These are phyloP conservation scores for Gonioctena quinquepunctata DNA, from an alignment of 1,140 invertebrate genomes.

Conservation along the genomic window DNA sequence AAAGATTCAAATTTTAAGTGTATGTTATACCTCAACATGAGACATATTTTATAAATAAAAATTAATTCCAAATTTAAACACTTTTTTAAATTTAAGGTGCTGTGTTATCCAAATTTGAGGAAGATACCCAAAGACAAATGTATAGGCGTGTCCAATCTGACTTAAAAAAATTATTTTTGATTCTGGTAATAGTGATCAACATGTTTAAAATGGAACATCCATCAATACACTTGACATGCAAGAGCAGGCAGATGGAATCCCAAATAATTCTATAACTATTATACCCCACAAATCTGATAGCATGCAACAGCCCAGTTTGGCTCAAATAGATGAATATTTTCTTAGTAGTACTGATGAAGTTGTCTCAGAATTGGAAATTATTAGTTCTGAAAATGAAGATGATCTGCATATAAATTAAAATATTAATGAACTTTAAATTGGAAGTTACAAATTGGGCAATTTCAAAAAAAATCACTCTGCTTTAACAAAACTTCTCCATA, in stretches of 20 bases:
- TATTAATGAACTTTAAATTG: not conserved
- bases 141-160: not conserved
- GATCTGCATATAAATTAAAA: not conserved
- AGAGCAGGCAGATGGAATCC: not conserved
- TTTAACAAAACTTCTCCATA: conserved; percentile 2
- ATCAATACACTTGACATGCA: not conserved
- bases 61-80: too few relatives aligned
- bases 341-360: not conserved
- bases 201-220: not conserved
- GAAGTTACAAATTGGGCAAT: not conserved
- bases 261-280: not conserved
- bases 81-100: too few relatives aligned
- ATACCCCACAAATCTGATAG: not conserved
- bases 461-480: conserved; percentile 1
- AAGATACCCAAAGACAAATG: not conserved
- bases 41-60: too few relatives aligned
- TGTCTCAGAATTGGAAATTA: not conserved
- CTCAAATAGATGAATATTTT: too few relatives aligned
- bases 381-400: not conserved
- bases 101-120: too few relatives aligned
- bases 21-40: too few relatives aligned
- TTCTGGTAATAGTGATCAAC: not conserved
- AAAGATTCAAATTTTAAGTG: too few relatives aligned
- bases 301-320: too few relatives aligned
- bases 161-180: not conserved